Evolutionary conservation across 1,140 invertebrate genomes (phyloP), one percentile per base, ranked within the genome.

Genomic region (Sipha flava): DNA sequence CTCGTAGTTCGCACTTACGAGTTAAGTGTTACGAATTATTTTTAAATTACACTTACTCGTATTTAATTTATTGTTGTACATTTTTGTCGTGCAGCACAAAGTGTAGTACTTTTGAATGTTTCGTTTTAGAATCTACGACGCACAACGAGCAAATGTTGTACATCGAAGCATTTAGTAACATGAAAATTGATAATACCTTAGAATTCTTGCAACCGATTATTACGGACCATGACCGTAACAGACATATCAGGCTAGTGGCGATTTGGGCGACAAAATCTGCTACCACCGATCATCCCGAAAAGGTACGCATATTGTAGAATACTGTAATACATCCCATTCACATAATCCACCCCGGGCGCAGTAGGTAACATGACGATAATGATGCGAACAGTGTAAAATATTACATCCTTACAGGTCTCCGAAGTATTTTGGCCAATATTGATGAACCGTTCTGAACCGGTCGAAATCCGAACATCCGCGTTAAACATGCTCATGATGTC

Each of bases 111-210:
- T n/a, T n/a, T n/a, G n/a, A n/a, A n/a, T 66, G 1, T 23, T 23
- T 5, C 14, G 5, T 40, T 85, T 64, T 81, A 92, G 91, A 89
- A 82, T 89, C 88, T 70, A 87, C 87, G 5, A 86, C 88, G 80
- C 91, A 92, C 81, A 86, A 89, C 37, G 88, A 90, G 79, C 89
- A 91, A 80, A 89, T 92, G 88, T 83, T 92, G 6, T 92, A 90
- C 86, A 84, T 93, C 0, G 89, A 92, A 85, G 91, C 90, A 16
- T 84, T 92, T 3, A 86, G 87, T 37, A 90, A 90, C 52, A 87
- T 91, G 75, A 89, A 90, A 81, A 81, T 90, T 45, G 87, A 87
- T 9, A 87, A 87, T 83, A 89, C 89, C 0, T 86, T 89, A 21
- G 88, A 89, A 81, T 91, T 90, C 82, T 84, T 91, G 79, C 87